Base-by-base conservation (phyloP, 2,113 vertebrate species). In the Ailuropoda melanoleuca region DNA sequence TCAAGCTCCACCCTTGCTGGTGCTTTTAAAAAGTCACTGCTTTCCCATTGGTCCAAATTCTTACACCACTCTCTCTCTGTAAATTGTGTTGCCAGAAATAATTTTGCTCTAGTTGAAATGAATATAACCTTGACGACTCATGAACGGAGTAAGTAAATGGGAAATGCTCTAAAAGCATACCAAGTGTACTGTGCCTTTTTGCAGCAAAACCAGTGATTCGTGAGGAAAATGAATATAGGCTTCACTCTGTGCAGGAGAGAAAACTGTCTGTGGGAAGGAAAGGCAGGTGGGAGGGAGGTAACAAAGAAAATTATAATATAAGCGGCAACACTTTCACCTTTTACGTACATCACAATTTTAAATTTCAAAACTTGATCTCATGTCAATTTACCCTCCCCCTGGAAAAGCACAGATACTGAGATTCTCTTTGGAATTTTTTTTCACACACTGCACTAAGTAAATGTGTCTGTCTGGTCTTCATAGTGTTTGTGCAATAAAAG, bases 221-320 rank as follows among this genome's bases (percentile, higher is more conserved):
- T 29, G 39, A 80, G 9, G 34, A 83, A 60, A 82, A 48, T 90
- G 58, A 96, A 74, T 43, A 53, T 18, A 87, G 74, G 72, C 21
- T 80, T 95, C 74, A 48, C 24, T 13, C 56, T 53, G 58, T 46
- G 29, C 37, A 46, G 53, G 53, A 81, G 23, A 93, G 66, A 91
- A 78, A 92, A 82, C 86, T 83, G 82, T 72, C 39, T 50, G 29
- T 58, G 19, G 23, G 4, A 8, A 14, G 18, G 24, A 34, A 68
- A 78, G 66, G 83, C 26, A 23, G 14, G 8, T 0, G 0, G 66
- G 24, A 56, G 34, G 43, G 34, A 43, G 18, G 10, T 80, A 58
- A 39, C 53, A 87, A 93, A 92, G 78, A 88, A 95, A 92, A 89
- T 74, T n/a, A 55, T n/a, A 34, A 83, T 55, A 64, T 34, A 64